Percentiles rank a stretch among this genome's conserved stretches.
Conservation (phyloP, 1,140 invertebrate genomes). For the Chelonus insularis region DNA sequence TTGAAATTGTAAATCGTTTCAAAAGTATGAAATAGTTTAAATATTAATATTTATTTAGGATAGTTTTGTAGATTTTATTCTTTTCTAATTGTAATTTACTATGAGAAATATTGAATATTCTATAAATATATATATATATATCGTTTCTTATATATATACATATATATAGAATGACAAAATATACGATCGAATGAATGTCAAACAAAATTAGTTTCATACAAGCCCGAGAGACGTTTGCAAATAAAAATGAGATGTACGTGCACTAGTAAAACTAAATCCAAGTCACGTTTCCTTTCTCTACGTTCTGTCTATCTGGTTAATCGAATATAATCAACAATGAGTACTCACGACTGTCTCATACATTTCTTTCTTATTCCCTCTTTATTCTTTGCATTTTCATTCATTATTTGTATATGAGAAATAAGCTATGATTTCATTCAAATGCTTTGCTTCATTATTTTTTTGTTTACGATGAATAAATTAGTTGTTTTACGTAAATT, state of each 20-base stretch:
- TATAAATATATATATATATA: too few relatives aligned
- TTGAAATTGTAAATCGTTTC: too few relatives aligned
- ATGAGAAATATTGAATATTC: too few relatives aligned
- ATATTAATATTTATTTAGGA: too few relatives aligned
- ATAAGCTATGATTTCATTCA: too few relatives aligned
- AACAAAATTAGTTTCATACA: conserved; percentile 12
- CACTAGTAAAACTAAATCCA: conserved; percentile 3
- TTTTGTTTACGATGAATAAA: too few relatives aligned
- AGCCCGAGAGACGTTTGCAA: conserved; percentile 10
- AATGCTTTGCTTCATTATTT: too few relatives aligned
- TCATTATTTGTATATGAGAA: background rate
- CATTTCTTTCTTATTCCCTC: background rate
- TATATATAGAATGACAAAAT: background rate
- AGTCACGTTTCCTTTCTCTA: conserved; percentile 19
- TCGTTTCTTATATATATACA: too few relatives aligned
- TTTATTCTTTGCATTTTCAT: background rate
- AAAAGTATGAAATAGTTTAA: too few relatives aligned
- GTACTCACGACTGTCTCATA: conserved; percentile 1
- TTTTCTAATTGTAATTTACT: too few relatives aligned
- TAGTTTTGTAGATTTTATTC: background rate
- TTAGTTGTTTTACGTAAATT: too few relatives aligned
- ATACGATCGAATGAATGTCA: conserved; percentile 14
- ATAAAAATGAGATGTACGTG: conserved; percentile 21
- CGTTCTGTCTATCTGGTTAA: conserved; percentile 20
- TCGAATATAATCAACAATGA: conserved; percentile 23